Conservation (phyloP, 2,797 vertebrate genomes). For the Delichon dasypus region DNA sequence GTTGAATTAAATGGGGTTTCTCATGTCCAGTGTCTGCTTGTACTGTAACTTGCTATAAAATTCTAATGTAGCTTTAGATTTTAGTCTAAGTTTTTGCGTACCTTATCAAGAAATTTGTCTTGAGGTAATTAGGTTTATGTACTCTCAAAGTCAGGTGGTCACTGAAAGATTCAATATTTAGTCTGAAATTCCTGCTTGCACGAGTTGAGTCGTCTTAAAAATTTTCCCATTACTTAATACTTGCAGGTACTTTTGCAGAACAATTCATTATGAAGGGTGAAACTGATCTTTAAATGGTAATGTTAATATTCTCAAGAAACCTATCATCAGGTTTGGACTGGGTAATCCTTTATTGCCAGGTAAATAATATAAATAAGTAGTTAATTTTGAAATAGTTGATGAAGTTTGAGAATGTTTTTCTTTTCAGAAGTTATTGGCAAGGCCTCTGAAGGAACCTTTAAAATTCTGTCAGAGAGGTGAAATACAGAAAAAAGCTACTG, state of each 20-base stretch:
- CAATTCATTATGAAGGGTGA: not conserved
- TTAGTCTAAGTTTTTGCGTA: constrained; percentile 12
- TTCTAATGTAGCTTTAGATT: constrained; percentile 44
- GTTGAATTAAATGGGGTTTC: not conserved
- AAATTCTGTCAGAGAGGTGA: not conserved
- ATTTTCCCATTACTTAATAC: not conserved
- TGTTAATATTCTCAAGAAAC: not conserved
- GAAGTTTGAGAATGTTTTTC: not conserved
- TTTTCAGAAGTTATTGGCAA: not conserved
- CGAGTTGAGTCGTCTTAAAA: not conserved
- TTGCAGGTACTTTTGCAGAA: not conserved
- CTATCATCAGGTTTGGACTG: not conserved
- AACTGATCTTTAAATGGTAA: not conserved
- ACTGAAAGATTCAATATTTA: not conserved
- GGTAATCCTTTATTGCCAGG: not conserved
- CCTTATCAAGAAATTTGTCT: not conserved
- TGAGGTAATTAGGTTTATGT: not conserved
- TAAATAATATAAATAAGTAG: not conserved
- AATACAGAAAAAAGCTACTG: not conserved
- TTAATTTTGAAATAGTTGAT: not conserved
- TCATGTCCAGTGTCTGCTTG: constrained; percentile 10
- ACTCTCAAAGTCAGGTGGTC: not conserved
- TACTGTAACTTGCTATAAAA: constrained; percentile 47
- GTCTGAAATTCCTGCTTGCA: constrained; percentile 22
- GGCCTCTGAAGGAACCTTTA: not conserved